These are phyloP conservation scores for Exaiptasia diaphana DNA, from an alignment of 64 coral and sea anemone genomes.

Conservation along the genomic window DNA sequence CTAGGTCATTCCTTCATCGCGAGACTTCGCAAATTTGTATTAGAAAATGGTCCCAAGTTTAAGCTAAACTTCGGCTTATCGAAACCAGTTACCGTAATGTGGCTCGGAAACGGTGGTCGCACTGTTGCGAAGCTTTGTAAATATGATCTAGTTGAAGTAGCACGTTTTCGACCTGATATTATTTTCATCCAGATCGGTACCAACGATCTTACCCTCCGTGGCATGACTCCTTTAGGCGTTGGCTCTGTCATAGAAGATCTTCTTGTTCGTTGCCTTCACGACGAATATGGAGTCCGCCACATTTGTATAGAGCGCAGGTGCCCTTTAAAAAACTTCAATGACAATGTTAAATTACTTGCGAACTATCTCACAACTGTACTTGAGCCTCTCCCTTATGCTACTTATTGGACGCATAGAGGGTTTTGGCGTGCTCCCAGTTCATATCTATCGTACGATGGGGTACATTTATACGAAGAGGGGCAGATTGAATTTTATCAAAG, in stretches of 20 bases:
- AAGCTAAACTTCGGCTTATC: not conserved
- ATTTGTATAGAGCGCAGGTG: not conserved
- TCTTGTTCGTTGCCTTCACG: not conserved
- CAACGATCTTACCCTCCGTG: slow-evolving; percentile 10
- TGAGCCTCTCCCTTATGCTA: not conserved
- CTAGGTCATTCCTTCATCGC: not conserved
- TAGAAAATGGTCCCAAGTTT: not conserved
- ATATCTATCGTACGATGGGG: not conserved
- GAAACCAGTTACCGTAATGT: not conserved
- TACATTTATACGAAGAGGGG: not conserved
- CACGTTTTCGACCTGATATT: slow-evolving; percentile 11
- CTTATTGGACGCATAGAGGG: slow-evolving; percentile 5
- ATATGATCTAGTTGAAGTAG: not conserved
- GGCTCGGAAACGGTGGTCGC: slow-evolving; percentile 5
- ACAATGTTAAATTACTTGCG: not conserved
- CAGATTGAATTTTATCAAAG: not conserved
- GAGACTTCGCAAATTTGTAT: not conserved
- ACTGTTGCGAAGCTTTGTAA: not conserved
- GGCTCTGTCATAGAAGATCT: not conserved
- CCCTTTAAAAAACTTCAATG: not conserved
- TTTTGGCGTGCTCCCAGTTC: not conserved
- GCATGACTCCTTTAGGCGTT: not conserved
- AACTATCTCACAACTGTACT: not conserved
- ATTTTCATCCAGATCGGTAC: slow-evolving; percentile 1
- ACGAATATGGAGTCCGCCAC: not conserved